These are phyloP conservation scores for Stegodyphus mimosarum DNA, from an alignment of 1,140 invertebrate species.

Conservation along the genomic window DNA sequence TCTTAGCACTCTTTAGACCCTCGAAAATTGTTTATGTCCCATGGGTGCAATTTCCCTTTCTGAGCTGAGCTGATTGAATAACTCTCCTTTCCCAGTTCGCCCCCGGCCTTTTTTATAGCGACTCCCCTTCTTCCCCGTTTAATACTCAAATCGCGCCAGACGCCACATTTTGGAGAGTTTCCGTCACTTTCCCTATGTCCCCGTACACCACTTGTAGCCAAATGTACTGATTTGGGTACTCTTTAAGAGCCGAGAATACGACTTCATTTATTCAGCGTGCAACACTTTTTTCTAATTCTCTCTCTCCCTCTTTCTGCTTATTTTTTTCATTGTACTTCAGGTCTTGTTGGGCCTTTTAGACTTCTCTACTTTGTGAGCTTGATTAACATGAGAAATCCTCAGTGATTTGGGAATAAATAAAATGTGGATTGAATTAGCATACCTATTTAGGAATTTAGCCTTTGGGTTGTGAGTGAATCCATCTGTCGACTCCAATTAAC, in stretches of 20 bases:
- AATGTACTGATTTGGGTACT: conserved; percentile 48
- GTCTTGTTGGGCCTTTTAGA: no score
- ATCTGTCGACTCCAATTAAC: no score
- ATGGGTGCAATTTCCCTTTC: conserved; percentile 44
- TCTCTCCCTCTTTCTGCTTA: no score
- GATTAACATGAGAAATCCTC: no score
- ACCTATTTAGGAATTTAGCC: no score
- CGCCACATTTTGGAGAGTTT: conserved; percentile 11
- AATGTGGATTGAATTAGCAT: no score
- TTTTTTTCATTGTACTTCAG: no score
- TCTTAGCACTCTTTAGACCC: conserved; percentile 19
- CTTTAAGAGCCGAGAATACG: conserved; percentile 13
- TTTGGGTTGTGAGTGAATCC: no score
- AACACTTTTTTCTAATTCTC: not conserved
- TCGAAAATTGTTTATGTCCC: conserved; percentile 55
- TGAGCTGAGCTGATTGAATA: conserved; percentile 52
- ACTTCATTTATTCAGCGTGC: conserved; percentile 33
- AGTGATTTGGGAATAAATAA: no score
- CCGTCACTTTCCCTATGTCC: not conserved
- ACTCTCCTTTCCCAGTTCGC: not conserved
- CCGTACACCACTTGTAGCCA: conserved; percentile 32
- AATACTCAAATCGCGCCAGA: conserved; percentile 44
- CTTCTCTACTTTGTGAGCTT: no score
- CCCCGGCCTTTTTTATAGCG: conserved; percentile 32
- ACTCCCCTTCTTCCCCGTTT: conserved; percentile 34